These are phyloP conservation scores for Ruditapes philippinarum DNA, from an alignment of 1,140 invertebrate genomes.

Conservation along the genomic window DNA sequence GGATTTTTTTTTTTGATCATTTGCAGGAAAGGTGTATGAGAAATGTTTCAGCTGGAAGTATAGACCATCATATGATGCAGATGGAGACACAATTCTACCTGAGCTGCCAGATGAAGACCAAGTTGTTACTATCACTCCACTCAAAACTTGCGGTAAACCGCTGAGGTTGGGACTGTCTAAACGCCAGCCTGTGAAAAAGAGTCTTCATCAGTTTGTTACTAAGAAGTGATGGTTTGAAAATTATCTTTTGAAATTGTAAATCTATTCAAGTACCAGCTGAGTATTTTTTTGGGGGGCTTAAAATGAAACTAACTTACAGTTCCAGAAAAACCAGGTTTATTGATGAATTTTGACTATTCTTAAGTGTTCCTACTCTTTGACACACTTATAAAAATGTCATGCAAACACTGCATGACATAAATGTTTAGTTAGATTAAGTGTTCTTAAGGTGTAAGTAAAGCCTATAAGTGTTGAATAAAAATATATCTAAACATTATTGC, in stretches of 20 bases:
- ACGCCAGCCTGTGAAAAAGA: conserved; percentile 37
- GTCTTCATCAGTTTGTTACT: conserved; percentile 42
- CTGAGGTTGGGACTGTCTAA: conserved; percentile 64
- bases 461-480: too few relatives aligned
- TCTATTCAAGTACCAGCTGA: too few relatives aligned
- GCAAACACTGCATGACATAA: too few relatives aligned
- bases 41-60: conserved; percentile 70
- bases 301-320: too few relatives aligned
- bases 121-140: background rate
- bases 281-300: too few relatives aligned
- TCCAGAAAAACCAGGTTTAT: background rate
- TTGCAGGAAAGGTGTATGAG: background rate
- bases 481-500: too few relatives aligned
- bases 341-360: too few relatives aligned
- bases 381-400: too few relatives aligned
- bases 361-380: too few relatives aligned
- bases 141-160: conserved; percentile 63
- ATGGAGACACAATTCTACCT: background rate
- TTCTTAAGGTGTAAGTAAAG: too few relatives aligned
- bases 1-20: background rate
- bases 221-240: background rate
- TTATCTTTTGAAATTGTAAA: too few relatives aligned
- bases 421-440: too few relatives aligned
- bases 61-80: conserved; percentile 65
- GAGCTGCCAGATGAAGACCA: conserved; percentile 46